These are phyloP conservation scores for Macrophya annulata DNA, from an alignment of 2,888 invertebrate genomes.

Conservation along the genomic window DNA sequence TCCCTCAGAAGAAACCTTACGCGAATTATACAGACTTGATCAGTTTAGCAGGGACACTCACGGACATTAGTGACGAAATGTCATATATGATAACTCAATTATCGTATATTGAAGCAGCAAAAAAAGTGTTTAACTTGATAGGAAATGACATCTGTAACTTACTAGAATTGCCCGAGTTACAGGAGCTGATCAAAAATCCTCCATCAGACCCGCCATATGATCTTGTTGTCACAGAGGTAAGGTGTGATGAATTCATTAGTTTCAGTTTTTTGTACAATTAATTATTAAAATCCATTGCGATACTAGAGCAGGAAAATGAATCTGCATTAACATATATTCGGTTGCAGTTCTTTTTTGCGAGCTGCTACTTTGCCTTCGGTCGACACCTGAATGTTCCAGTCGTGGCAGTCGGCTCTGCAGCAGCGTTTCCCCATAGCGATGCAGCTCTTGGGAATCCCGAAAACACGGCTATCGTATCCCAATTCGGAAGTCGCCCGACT, in stretches of 20 bases:
- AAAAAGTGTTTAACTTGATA: background rate
- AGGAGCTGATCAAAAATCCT: slow-evolving; percentile 64
- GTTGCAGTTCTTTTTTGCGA: slow-evolving; percentile 69
- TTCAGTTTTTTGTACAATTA: background rate
- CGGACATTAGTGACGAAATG: slow-evolving; percentile 59
- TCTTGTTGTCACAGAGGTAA: slow-evolving; percentile 68
- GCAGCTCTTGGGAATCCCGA: slow-evolving; percentile 69
- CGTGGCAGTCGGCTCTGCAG: slow-evolving; percentile 67
- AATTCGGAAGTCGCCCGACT: slow-evolving; percentile 56
- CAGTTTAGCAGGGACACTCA: slow-evolving; percentile 60
- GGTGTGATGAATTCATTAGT: background rate
- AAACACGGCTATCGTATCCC: slow-evolving; percentile 67
- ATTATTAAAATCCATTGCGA: background rate
- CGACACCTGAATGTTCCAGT: slow-evolving; percentile 69
- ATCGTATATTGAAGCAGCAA: background rate
- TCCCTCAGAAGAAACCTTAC: slow-evolving; percentile 68
- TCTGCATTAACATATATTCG: background rate
- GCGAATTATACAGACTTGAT: slow-evolving; percentile 72
- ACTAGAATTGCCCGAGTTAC: slow-evolving; percentile 59
- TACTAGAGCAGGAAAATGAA: background rate
- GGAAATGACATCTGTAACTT: slow-evolving; percentile 62
- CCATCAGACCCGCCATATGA: slow-evolving; percentile 69
- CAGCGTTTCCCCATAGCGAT: slow-evolving; percentile 68
- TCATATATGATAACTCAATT: slow-evolving; percentile 57
- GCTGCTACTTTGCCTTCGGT: slow-evolving; percentile 70